Evolutionary conservation across 2,888 invertebrate species (phyloP), one percentile per base, ranked within the genome.

Genomic region (Prionchulus punctatus): DNA sequence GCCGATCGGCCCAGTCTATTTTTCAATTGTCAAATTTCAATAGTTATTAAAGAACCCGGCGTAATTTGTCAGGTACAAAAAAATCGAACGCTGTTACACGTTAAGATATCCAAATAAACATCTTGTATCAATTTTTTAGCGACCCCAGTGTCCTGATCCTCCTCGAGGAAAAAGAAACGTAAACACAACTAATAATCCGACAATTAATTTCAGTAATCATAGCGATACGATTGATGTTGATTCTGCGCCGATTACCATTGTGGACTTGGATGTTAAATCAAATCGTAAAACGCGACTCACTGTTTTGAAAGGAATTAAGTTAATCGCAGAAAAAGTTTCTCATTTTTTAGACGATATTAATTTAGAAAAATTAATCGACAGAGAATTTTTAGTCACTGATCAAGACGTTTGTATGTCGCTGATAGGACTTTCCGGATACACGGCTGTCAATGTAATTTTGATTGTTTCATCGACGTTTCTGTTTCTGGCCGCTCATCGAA

Each of bases 1-100:
- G 68, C 68, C 1, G 68, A 68, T 52, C 57, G 64, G 18, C 64
- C 64, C 28, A 65, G 64, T 53, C 64, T 68, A 62, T 67, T 64
- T 58, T 68, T 68, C 54, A 67, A 68, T 58, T 68, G 68, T 55
- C 64, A 68, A 59, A 68, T 49, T 7, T 49, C 50, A 26, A 49
- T 49, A 15, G 23, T 26, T 15, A 21, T 49, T 12, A 26, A 30
- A 12, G 50, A 49, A 49, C 50, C 50, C 12, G 30, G 50, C 12
- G 7, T 15, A 15, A 4, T 18, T 15, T 49, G 50, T 23, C 50
- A 26, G 21, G 50, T 49, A 49, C 7, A 36, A 12, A n/a, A n/a
- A n/a, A n/a, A n/a, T n/a, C n/a, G n/a, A n/a, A n/a, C n/a, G n/a
- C n/a, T n/a, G n/a, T n/a, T n/a, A 12, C 18, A 7, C 18, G 18